Percentiles rank a stretch among this genome's conserved stretches.
These are phyloP conservation scores for Ips typographus DNA, from an alignment of 1,140 invertebrate species.

Conservation along the genomic window DNA sequence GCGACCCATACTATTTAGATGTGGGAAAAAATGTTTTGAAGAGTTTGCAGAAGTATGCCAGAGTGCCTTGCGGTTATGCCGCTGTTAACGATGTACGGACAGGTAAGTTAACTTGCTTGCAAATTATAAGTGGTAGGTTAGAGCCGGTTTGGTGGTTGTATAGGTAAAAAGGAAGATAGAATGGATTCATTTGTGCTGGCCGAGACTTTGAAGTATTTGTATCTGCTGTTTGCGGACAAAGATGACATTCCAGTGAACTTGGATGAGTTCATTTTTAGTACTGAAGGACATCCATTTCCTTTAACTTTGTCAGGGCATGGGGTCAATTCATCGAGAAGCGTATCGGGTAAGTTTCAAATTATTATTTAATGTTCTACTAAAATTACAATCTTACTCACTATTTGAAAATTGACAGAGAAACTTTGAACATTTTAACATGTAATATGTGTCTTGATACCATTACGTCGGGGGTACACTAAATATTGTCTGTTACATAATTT, in stretches of 20 bases:
- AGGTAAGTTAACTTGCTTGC: slow-evolving; percentile 9
- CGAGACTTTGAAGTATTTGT: slow-evolving; percentile 98
- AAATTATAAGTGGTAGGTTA: not conserved
- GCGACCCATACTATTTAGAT: slow-evolving; percentile 92
- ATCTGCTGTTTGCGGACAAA: slow-evolving; percentile 88
- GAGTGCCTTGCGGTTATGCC: slow-evolving; percentile 95
- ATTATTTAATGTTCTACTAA: not conserved
- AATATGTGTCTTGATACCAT: no score
- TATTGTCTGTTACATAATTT: no score
- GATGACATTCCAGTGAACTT: slow-evolving; percentile 85
- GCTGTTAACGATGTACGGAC: slow-evolving; percentile 93
- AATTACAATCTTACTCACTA: not conserved
- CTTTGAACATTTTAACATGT: no score
- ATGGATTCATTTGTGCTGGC: slow-evolving; percentile 99
- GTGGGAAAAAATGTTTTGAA: slow-evolving; percentile 91
- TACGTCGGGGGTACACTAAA: no score
- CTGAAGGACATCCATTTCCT: slow-evolving; percentile 94
- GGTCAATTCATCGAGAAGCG: slow-evolving; percentile 23
- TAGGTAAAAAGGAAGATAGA: slow-evolving; percentile 81
- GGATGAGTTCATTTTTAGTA: slow-evolving; percentile 97
- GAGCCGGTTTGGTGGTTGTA: slow-evolving; percentile 56
- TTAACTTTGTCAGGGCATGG: slow-evolving; percentile 65
- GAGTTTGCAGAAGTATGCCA: slow-evolving; percentile 84
- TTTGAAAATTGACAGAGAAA: no score
- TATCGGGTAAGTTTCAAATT: slow-evolving; percentile 10